Evolutionary conservation across 2,888 invertebrate species (phyloP).

Genomic region (Xestia c-nigrum): DNA sequence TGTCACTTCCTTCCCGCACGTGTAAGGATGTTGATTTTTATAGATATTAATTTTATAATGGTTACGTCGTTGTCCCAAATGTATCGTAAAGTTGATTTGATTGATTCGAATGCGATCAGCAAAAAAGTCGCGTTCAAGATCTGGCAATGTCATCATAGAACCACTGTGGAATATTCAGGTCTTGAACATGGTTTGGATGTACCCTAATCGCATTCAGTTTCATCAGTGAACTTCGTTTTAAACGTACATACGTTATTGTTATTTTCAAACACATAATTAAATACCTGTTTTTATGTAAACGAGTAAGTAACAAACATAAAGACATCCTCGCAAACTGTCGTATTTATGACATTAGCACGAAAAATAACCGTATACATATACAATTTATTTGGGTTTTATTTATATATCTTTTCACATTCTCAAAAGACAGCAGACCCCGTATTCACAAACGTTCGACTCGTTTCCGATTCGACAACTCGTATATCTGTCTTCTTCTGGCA

Average conservation of each 20-base stretch:
- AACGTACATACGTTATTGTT: background rate
- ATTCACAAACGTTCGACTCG: too few relatives aligned
- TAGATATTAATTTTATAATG: background rate
- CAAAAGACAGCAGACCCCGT: background rate
- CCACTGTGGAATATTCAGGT: background rate
- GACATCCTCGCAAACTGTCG: too few relatives aligned
- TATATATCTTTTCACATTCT: background rate
- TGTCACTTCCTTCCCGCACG: conserved; percentile 20
- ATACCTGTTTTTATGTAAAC: too few relatives aligned
- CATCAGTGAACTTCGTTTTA: background rate
- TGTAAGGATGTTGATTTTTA: conserved; percentile 33
- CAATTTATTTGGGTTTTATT: background rate
- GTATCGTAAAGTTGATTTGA: background rate
- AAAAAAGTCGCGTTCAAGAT: background rate
- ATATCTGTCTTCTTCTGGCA: too few relatives aligned
- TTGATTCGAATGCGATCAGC: background rate
- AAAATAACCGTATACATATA: too few relatives aligned
- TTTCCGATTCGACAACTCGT: too few relatives aligned
- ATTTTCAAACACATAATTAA: too few relatives aligned
- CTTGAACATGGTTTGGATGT: background rate
- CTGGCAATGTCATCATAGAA: background rate
- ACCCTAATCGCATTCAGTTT: background rate
- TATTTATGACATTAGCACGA: too few relatives aligned
- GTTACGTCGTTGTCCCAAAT: background rate
- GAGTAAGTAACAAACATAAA: too few relatives aligned